Base-by-base conservation (phyloP, 2,888 invertebrate species). In the Cheilosia variabilis region DNA sequence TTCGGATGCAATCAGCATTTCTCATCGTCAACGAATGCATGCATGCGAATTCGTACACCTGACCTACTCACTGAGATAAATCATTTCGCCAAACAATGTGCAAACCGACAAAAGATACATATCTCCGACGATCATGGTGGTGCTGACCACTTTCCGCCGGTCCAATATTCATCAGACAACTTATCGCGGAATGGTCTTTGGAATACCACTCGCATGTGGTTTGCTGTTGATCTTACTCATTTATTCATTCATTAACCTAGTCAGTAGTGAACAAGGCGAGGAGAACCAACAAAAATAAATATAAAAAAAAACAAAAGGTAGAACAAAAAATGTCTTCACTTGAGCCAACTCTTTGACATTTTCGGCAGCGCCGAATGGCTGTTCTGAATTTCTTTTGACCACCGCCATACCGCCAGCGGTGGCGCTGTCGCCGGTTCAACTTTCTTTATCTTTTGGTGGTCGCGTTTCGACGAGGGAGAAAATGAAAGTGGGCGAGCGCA, bases 41-140 rank as follows among this genome's bases (percentile, higher is more conserved):
- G 66, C 50, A 62, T 62, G 66, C 57, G 68, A 83, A 84, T 63
- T 53, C 83, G 58, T 15, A 15, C 75, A 84, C 79, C 79, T 84
- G 84, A 84, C 79, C 79, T 75, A 84, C 75, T 84, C 79, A 66
- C 75, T 60, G 71, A 75, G 55, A 79, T 75, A 79, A 84, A 84
- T 79, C 79, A 84, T 84, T 75, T 73, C 60, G 69, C 58, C 63
- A 84, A 79, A 79, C 84, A 79, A 84, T 84, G 84, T 78, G 75
- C 53, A 79, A 84, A 69, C 58, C 66, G 31, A 55, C 52, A 58
- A 66, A 37, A 76, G 79, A 80, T 73, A 62, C 60, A 37, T 19
- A 63, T 69, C 69, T 55, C 37, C 53, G 37, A 37, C 22, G 24
- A 17, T 9, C 17, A 17, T 22, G 5, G 15, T 50, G 50, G 19